Evolutionary conservation across 2,888 invertebrate species (phyloP), one percentile per base, ranked within the genome.

Genomic region (Miltochrista miniata): DNA sequence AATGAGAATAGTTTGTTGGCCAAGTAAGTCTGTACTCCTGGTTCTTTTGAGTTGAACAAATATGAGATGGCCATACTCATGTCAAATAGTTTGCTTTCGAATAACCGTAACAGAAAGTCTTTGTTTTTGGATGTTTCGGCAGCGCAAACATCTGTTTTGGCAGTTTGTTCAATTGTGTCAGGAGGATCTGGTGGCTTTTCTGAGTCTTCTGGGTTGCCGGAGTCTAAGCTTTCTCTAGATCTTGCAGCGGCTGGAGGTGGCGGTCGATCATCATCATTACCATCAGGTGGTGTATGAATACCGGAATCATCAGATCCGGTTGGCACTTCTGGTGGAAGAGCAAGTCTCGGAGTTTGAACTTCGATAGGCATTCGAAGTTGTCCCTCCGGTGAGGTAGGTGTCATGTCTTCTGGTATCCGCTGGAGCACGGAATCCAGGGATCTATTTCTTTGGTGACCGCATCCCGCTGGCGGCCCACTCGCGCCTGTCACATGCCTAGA

Each of bases 11-110:
- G 95, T 89, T 98, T 97, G 92, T 99, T 99, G 61, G 98, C 99
- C 82, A 99, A 95, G 91, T 99, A 99, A 72, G 97, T 96, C 79
- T 99, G 97, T 63, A 99, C 99, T 56, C 99, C 99, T 35, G 98
- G 97, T 85, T 99, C 99, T 90, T 99, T 99, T 36, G 99, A 98
- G 85, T 98, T 98, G 87, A 98, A 99, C 53, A 99, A 93, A 92
- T 99, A 99, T 81, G 98, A 97, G 79, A 99, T 97, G 61, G 99
- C 99, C 94, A 99, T 98, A 67, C 98, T 97, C 94, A 99, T 98
- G 85, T 99, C 98, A 90, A 99, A 91, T 73, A 98, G 94, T 90
- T 98, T 98, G 72, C 99, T 98, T 91, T 99, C 98, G 84, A 99
- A 98, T 76, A 99, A 93, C 74, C 99, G 93, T 68, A 98, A 93